Evolutionary conservation across 2,888 invertebrate species (phyloP), one percentile per base, ranked within the genome.

Genomic region (Idaea dimidiata): DNA sequence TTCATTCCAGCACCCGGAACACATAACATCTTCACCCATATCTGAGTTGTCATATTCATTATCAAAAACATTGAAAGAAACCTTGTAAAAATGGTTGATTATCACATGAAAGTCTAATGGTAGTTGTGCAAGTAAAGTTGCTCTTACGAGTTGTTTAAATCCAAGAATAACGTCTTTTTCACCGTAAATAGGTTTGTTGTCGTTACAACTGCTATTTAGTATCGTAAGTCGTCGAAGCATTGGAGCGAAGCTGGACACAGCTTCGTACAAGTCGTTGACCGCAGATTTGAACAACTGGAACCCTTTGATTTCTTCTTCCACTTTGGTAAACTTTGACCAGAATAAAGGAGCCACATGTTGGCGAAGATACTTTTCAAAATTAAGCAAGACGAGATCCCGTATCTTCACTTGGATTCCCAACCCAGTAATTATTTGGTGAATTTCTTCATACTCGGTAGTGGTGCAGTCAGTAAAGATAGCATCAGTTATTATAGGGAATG

Each of bases 31-130:
- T 71, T 95, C 95, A 57, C 91, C 90, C 73, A 94, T 93, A 32
- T 94, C 94, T 65, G 92, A 90, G 76, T 83, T 85, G 61, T 91
- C 89, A 81, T 85, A 83, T 73, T 89, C 88, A 79, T 89, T 88
- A 72, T 92, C 91, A 80, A 96, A 96, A 0, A 96, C 95, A 78
- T 95, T 95, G 69, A 97, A 96, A 5, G 97, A 96, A 17, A 95
- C 94, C 84, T 95, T 95, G 78, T 97, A 97, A 83, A 97, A 97
- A 61, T 95, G 94, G 72, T 94, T 94, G 0, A 96, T 95, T 33
- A 96, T 94, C 8, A 93, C 84, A 77, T 95, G 94, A 73, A 96
- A 95, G 73, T 95, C 93, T 8, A 95, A 82, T 18, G 96, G 96
- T 17, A 97, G 81, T 74, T 96, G 96, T 7, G 96, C 95, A 16